Conservation (phyloP, 2,797 vertebrate genomes). For the Pseudotriccus pelzelni region DNA sequence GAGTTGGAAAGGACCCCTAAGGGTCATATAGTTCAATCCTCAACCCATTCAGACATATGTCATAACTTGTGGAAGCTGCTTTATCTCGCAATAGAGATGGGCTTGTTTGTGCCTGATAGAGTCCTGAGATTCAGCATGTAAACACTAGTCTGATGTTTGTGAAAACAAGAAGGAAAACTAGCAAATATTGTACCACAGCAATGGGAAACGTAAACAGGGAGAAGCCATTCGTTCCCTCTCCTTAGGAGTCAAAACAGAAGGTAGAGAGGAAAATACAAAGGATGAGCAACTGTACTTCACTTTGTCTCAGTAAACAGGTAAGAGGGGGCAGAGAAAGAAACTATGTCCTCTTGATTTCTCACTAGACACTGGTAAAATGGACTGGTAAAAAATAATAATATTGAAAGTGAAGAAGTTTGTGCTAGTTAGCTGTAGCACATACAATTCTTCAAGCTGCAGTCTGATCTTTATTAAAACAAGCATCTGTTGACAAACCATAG, state of each 20-base stretch:
- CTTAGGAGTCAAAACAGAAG: not conserved
- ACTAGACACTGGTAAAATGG: not conserved
- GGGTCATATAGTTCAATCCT: not conserved
- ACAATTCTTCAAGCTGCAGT: not conserved
- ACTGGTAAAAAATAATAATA: not conserved
- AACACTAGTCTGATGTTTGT: not conserved
- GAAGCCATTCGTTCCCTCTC: not conserved
- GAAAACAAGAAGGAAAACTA: not conserved
- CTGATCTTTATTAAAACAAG: not conserved
- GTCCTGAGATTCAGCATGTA: not conserved
- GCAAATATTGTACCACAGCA: not conserved
- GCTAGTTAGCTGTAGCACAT: not conserved
- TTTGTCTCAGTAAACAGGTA: not conserved
- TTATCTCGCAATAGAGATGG: not conserved
- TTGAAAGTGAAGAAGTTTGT: not conserved
- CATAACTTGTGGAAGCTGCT: not conserved
- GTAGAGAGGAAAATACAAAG: not conserved
- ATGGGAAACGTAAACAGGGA: not conserved
- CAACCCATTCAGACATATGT: rapidly evolving
- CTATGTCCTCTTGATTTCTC: not conserved
- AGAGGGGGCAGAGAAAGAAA: not conserved
- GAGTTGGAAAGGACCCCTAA: not conserved
- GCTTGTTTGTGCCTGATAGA: not conserved
- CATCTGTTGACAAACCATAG: not conserved
- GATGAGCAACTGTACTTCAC: not conserved